Conservation (phyloP, 2,888 invertebrate species). For the Drosophila pseudotakahashii region DNA sequence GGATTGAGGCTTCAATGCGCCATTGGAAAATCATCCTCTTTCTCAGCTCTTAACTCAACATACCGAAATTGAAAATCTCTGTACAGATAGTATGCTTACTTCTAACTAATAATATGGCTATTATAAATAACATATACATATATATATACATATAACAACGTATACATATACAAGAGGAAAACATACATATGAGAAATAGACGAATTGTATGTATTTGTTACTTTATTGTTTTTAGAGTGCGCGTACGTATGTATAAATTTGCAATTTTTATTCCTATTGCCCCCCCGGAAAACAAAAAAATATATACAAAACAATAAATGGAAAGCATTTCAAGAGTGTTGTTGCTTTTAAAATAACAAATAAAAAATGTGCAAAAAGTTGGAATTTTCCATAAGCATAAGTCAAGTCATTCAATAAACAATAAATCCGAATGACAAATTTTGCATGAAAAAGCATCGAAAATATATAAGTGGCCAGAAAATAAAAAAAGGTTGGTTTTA, state of each 20-base stretch:
- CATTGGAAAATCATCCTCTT: conserved; percentile 38
- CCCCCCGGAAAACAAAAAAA: conserved; percentile 17
- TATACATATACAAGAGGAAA: conserved; percentile 40
- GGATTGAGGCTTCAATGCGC: conserved; percentile 33
- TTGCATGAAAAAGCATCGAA: conserved; percentile 63
- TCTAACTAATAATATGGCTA: conserved; percentile 76
- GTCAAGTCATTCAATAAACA: conserved; percentile 39
- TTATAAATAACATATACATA: conserved; percentile 58
- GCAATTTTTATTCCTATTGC: conserved; percentile 62
- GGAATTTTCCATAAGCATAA: conserved; percentile 38
- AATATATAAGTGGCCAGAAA: conserved; percentile 56
- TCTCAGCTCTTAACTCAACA: conserved; percentile 37
- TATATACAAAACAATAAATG: conserved; percentile 59
- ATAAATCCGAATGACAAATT: conserved; percentile 46
- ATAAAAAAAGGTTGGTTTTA: conserved; percentile 3
- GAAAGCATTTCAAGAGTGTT: conserved; percentile 67
- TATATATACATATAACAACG: conserved; percentile 23
- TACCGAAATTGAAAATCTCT: conserved; percentile 52
- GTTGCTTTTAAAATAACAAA: conserved; percentile 60
- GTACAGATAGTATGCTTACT: conserved; percentile 75
- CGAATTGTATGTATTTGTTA: conserved; percentile 70
- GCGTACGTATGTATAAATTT: conserved; percentile 54
- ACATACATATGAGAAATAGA: conserved; percentile 44
- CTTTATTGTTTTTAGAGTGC: conserved; percentile 67
- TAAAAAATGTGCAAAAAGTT: conserved; percentile 42